These are phyloP conservation scores for Labrus mixtus DNA, from an alignment of 2,113 vertebrate species.

Conservation along the genomic window DNA sequence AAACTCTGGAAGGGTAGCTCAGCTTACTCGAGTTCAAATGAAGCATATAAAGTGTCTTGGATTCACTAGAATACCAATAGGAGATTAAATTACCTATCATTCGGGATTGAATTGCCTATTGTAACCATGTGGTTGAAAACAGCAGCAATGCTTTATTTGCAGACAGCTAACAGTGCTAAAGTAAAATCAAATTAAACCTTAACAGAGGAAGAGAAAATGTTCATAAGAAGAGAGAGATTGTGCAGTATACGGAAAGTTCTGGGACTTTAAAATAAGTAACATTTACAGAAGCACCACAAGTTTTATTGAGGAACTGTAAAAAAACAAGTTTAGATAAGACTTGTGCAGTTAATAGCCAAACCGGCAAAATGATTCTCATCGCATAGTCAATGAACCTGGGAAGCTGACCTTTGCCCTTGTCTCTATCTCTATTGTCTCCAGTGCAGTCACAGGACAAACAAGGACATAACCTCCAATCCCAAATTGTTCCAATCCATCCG, in stretches of 20 bases:
- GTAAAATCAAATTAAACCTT: not conserved
- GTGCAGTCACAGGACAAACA: slow-evolving; percentile 62
- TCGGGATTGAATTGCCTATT: slow-evolving; percentile 22
- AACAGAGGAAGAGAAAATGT: no score
- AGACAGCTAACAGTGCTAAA: not conserved
- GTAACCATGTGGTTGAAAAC: slow-evolving; percentile 4
- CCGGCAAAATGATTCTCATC: slow-evolving; percentile 1
- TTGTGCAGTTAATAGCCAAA: slow-evolving; percentile 4
- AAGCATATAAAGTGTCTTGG: slow-evolving; percentile 34
- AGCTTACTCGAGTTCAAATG: slow-evolving; percentile 46
- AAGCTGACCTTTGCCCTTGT: slow-evolving; percentile 29
- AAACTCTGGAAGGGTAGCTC: slow-evolving; percentile 34
- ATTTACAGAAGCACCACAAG: slow-evolving; percentile 49
- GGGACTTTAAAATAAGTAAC: slow-evolving; percentile 6
- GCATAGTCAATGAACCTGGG: not conserved
- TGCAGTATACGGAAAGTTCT: not conserved
- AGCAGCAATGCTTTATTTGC: not conserved
- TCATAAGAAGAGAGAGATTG: not conserved
- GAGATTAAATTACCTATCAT: not conserved
- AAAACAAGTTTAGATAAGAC: not conserved
- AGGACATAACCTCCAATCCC: slow-evolving; percentile 47
- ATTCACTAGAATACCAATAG: slow-evolving; percentile 14
- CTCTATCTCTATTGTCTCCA: slow-evolving; percentile 4
- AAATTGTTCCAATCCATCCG: slow-evolving; percentile 46
- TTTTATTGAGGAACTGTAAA: slow-evolving; percentile 8